Conservation (phyloP, 2,113 vertebrate species). For the Melanotaenia duboulayi region DNA sequence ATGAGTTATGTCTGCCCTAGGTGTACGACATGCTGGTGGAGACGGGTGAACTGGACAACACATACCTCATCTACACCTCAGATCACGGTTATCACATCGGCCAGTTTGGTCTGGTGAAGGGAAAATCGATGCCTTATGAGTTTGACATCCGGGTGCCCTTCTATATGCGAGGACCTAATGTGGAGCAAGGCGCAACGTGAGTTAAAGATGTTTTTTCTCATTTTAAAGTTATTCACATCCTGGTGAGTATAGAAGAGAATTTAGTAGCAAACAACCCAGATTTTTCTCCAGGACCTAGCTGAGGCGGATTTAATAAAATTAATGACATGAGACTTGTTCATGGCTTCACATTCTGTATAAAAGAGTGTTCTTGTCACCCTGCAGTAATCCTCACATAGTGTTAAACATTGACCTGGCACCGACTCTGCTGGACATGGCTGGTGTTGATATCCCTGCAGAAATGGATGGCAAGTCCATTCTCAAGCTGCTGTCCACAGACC, state of each 20-base stretch:
- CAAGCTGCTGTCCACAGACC: conserved; percentile 92
- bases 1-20: conserved; percentile 73
- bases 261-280: not conserved
- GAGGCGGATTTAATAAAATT: not conserved
- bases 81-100: conserved; percentile 98
- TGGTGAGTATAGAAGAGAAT: not conserved
- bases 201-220: conserved; percentile 54
- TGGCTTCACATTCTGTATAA: not conserved
- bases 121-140: conserved; percentile 98
- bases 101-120: conserved; percentile 97
- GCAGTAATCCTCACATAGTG: conserved; percentile 93
- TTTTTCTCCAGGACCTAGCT: not conserved
- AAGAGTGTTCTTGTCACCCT: conserved; percentile 10
- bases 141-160: conserved; percentile 98
- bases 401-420: conserved; percentile 96
- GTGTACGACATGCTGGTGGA: conserved; percentile 92
- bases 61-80: conserved; percentile 94
- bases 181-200: conserved; percentile 93
- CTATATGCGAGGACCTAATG: conserved; percentile 93
- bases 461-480: conserved; percentile 99
- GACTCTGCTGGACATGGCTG: conserved; percentile 96
- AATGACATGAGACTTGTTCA: not conserved
- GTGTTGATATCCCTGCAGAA: conserved; percentile 91
- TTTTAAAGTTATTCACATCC: not conserved
- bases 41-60: conserved; percentile 94